These are phyloP conservation scores for Oxystoma pomonae DNA, from an alignment of 2,888 invertebrate species.

Conservation along the genomic window DNA sequence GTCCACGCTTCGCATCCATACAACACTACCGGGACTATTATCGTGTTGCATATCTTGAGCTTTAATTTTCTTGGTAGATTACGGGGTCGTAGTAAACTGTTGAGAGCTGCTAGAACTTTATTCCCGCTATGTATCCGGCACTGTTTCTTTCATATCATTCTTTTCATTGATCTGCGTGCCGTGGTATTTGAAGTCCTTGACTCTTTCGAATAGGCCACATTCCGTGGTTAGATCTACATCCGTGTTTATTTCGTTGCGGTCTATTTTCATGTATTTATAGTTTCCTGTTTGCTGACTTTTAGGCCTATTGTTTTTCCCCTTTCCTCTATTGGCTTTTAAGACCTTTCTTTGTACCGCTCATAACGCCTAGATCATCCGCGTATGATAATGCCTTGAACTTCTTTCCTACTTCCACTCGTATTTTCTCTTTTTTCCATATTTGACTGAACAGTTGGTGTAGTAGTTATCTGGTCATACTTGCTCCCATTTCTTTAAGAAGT, in stretches of 20 bases:
- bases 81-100: no score
- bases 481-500: background rate
- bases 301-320: no score
- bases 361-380: background rate
- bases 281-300: background rate
- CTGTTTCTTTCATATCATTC: no score
- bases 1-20: no score
- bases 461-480: no score
- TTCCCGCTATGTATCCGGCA: no score
- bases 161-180: no score
- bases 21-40: no score
- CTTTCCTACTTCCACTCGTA: background rate
- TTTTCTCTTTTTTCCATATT: background rate
- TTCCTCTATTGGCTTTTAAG: background rate
- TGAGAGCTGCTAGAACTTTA: no score
- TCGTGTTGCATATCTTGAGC: no score
- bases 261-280: background rate
- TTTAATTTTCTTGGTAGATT: no score
- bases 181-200: no score
- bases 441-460: background rate
- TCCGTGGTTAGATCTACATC: constrained; percentile 1
- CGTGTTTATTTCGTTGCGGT: background rate
- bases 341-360: background rate
- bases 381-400: background rate
- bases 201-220: background rate